Evolutionary conservation across 2,888 invertebrate genomes (phyloP), one percentile per base, ranked within the genome.

Genomic region (Leptopilina myrica): DNA sequence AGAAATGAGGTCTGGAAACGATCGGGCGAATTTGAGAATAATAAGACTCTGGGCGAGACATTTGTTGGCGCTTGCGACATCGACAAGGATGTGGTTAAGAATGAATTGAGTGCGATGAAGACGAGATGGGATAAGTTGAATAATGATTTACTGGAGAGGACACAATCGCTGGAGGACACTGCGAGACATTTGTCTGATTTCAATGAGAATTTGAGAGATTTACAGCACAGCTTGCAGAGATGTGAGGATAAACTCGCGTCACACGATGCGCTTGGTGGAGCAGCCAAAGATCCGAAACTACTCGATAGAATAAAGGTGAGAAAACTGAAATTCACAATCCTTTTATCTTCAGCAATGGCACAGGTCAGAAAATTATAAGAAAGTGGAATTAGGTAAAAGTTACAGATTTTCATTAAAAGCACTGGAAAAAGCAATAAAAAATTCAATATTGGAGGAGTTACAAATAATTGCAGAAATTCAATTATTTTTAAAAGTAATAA

Each of bases 1-100:
- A 95, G 98, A 86, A 98, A 98, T 88, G 98, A 98, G 87, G 95
- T 98, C 0, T 97, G 98, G 96, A 97, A 98, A 91, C 97, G 96
- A 88, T 96, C 97, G 14, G 98, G 98, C 11, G 98, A 98, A 92
- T 98, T 96, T 87, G 98, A 98, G 88, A 97, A 96, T 91, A 96
- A 96, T 84, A 95, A 95, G 89, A 95, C 95, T 0, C 92, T 97
- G 4, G 98, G 98, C 0, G 98, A 98, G 87, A 95, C 97, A 0
- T 97, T 98, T 93, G 94, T 98, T 76, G 94, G 95, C 0, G 94
- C 96, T 69, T 98, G 98, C 86, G 98, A 98, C 89, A 95, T 96
- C 76, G 98, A 98, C 89, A 97, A 98, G 89, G 98, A 98, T 73
- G 94, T 96, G 2, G 96, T 99, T 0, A 95, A 97, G 89, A 95